Evolutionary conservation across 2,797 vertebrate species (phyloP).

Genomic region (Leuciscus waleckii): DNA sequence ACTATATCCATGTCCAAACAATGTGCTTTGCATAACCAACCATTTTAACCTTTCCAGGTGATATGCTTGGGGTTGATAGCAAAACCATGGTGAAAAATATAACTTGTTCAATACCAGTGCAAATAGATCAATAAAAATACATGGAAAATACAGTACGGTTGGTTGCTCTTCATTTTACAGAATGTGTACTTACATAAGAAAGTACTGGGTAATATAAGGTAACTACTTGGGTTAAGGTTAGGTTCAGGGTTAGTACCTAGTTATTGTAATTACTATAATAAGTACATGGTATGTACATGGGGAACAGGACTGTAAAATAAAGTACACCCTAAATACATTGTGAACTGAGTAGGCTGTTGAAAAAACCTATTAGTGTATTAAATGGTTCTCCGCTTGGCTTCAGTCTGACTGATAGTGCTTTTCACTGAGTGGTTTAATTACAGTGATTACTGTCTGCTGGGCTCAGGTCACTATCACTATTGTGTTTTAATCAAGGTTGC

Average conservation of each 20-base stretch:
- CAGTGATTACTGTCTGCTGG: neutral
- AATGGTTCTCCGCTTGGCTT: neutral
- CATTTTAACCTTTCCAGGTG: slow-evolving; percentile 46
- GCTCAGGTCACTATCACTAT: neutral
- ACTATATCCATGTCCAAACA: slow-evolving; percentile 38
- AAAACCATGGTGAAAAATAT: neutral
- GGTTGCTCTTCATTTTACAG: too few relatives aligned
- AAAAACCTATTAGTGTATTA: neutral
- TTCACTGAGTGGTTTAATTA: slow-evolving; percentile 19
- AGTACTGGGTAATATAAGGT: too few relatives aligned
- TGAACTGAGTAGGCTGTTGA: neutral
- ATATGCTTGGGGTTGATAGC: neutral
- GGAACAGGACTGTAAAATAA: too few relatives aligned
- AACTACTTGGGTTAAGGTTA: too few relatives aligned
- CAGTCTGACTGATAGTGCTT: neutral
- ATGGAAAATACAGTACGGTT: neutral
- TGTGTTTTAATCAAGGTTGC: neutral
- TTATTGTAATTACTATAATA: too few relatives aligned
- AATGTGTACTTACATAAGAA: too few relatives aligned
- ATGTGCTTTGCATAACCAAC: slow-evolving; percentile 44
- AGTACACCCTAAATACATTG: neutral
- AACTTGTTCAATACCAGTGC: neutral
- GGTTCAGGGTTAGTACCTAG: too few relatives aligned
- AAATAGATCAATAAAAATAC: neutral
- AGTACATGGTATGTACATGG: too few relatives aligned